Evolutionary conservation across 2,888 invertebrate species (phyloP), one percentile per base, ranked within the genome.

Genomic region (Dolichopus griseipennis): DNA sequence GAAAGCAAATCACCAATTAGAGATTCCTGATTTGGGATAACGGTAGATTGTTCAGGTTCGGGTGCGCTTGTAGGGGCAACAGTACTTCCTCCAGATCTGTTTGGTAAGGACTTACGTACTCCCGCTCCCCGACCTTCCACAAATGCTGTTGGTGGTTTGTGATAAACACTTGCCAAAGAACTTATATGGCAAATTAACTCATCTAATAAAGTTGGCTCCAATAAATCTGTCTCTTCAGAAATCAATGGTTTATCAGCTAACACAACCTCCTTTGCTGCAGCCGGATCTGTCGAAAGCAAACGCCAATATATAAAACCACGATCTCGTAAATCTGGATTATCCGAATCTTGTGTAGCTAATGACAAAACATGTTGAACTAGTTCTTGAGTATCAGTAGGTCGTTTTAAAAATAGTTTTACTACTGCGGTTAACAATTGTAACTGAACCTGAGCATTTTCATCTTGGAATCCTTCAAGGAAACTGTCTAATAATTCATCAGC

Each of bases 231-330:
- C 84, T 99, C 99, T 81, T 99, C 99, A 0, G 97, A 97, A 78
- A 99, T 99, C 68, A 99, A 85, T 1, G 99, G 99, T 78, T 99
- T 99, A 81, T 99, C 99, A 0, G 99, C 98, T 65, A 99, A 83
- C 1, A 99, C 98, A 52, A 99, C 98, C 81, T 99, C 97, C 79
- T 99, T 99, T 27, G 99, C 99, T 0, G 99, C 99, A 7, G 96
- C 97, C 0, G 99, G 99, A 84, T 99, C 99, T 0, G 99, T 99
- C 61, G 97, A 98, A 43, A 99, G 84, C 67, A 99, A 85, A 65
- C 99, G 89, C 99, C 99, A 99, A 83, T 99, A 99, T 78, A 99
- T 99, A 82, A 98, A 99, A 65, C 99, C 99, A 72, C 99, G 91
- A 81, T 99, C 99, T 70, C 99, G 86, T 74, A 99, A 85, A 81